Evolutionary conservation across 64 coral and sea anemone genomes (phyloP), one percentile per base, ranked within the genome.

Genomic region (Actinia equina): DNA sequence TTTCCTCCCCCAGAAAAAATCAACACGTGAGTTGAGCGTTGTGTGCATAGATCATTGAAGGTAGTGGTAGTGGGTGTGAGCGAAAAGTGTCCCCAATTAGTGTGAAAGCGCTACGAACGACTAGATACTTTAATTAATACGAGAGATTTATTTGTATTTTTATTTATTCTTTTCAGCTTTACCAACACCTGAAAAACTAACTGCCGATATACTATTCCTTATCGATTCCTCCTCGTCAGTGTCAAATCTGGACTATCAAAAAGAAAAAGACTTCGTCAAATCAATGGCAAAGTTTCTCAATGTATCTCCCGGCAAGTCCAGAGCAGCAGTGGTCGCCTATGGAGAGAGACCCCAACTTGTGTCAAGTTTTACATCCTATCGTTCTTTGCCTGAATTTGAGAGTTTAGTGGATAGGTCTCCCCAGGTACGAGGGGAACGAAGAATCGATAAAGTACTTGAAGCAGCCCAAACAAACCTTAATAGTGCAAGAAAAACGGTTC

Each of bases 131-230:
- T 1, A 37, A 37, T 0, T 37, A 37, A 37, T n/a, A n/a, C n/a
- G n/a, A 37, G 30, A 37, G 30, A 37, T 37, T 37, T 37, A 37
- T 37, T 37, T 37, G 1, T 37, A 37, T 37, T 37, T 37, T 37
- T 0, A 37, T 37, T 1, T 65, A 65, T 65, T 84, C 51, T 77
- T 17, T 58, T 49, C 18, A 91, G 89, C 23, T 59, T 43, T 53
- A 20, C 62, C 20, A 65, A 6, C 22, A 14, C 83, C 83, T 54
- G 55, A 56, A 51, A 20, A 87, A 52, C 64, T 78, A 8, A 85
- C 90, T 71, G 86, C 94, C 46, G 94, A 96, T 67, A 76, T 96
- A 43, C 42, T 96, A 4, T 96, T 96, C 71, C 53, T 93, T 26
- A 85, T 96, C 1, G 94, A 96, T 27, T 87, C 83, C 71, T 89